Evolutionary conservation across 2,797 vertebrate genomes (phyloP), one percentile per base, ranked within the genome.

Genomic region (Hybognathus amarus): DNA sequence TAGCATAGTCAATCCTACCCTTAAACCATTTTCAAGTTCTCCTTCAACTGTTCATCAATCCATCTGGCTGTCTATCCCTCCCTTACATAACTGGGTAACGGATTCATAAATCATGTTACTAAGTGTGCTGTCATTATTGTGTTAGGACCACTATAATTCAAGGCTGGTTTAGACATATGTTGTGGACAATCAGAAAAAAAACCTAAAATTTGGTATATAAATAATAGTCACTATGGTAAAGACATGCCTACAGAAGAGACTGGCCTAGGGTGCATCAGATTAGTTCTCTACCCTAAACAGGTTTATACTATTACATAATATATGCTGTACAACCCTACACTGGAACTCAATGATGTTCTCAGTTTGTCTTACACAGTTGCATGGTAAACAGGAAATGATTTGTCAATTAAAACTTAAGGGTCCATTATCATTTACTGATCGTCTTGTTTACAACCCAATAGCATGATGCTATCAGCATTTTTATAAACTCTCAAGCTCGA

Each of bases 401-500:
- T 71, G 38, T 70, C 68, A 73, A 81, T 81, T 71, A 80, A 73
- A 81, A 11, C 52, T 22, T 18, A 52, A 67, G 36, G 33, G 33
- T 42, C 18, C 67, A 70, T 80, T 33, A 71, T 61, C 54, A 80
- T 61, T 61, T 70, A 61, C 27, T 71, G 68, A 71, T 71, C 4
- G 68, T 10, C 54, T 70, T 80, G 79, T 80, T 73, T 71, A 71
- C 68, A 45, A 71, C 61, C 38, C 79, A 70, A 61, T 59, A 45
- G 45, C 54, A 71, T 18, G 67, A 80, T 80, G 68, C 38, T 61
- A 80, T 80, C 79, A 61, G 54, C 24, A 22, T 4, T 30, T 22
- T 38, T 68, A 77, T 40, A 54, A 68, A 68, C 63, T 54, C 42
- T 82, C 6, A 33, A 47, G 80, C 63, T 82, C 61, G 61, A 78